phyloP scores from a whole-genome alignment of 2,888 invertebrate species.

The Xanthorhoe spadicearia region DNA sequence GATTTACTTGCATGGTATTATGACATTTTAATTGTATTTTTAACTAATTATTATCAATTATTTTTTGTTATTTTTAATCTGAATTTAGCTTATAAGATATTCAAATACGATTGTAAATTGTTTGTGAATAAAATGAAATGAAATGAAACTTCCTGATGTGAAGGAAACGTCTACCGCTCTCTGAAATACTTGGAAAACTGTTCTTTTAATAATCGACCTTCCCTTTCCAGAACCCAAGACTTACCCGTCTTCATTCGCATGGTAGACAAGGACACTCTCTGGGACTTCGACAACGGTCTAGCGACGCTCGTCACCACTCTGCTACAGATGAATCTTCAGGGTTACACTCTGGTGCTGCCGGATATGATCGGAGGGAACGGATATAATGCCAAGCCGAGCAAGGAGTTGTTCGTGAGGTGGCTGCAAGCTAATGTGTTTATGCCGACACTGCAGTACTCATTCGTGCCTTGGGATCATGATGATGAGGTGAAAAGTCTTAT shows the following conservation, averaged over 20 bases:
- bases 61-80: too few species aligned
- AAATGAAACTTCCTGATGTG: too few species aligned
- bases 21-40: too few species aligned
- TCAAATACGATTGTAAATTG: too few species aligned
- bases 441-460: slow-evolving; percentile 92
- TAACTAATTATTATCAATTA: too few species aligned
- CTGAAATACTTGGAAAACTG: too few species aligned
- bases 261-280: slow-evolving; percentile 90
- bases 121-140: too few species aligned
- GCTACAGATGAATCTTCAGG: slow-evolving; percentile 86
- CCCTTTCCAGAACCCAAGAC: slow-evolving; percentile 85
- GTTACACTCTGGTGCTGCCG: slow-evolving; percentile 89
- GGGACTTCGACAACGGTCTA: slow-evolving; percentile 89
- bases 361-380: slow-evolving; percentile 92
- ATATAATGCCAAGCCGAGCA: slow-evolving; percentile 82
- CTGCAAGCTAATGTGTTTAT: slow-evolving; percentile 91
- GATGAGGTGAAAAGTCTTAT: slow-evolving; percentile 67
- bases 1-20: too few species aligned
- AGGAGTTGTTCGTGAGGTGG: slow-evolving; percentile 91
- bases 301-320: slow-evolving; percentile 89
- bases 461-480: slow-evolving; percentile 92
- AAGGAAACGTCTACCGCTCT: too few species aligned
- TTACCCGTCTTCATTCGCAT: slow-evolving; percentile 90
- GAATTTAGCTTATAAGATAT: too few species aligned
- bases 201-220: slow-evolving; percentile 1